Evolutionary conservation across 2,888 invertebrate genomes (phyloP), one percentile per base, ranked within the genome.

Genomic region (Catocala fraxini): DNA sequence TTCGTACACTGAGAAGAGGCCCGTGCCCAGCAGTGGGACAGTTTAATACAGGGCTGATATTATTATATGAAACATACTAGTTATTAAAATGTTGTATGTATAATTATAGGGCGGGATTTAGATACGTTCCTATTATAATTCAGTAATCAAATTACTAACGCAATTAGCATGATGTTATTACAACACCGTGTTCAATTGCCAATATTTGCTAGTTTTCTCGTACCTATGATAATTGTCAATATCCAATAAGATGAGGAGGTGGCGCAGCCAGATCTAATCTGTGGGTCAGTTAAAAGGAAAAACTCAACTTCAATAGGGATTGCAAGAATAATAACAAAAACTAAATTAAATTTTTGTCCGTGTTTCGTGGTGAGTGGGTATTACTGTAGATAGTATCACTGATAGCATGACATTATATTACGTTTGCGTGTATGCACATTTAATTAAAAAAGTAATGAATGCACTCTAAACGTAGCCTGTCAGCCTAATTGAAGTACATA

Each of bases 181-280:
- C 25, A 25, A 25, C 25, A 4, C 35, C 15, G 59, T 39, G 13
- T 56, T 33, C 43, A 42, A 51, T 54, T 49, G 51, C 47, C 60
- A 65, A 51, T 57, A 34, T 56, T 53, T 59, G 43, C 34, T 43
- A 68, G 45, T 56, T 54, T 15, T 12, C 39, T 41, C 58, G 41
- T 51, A 53, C 45, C 43, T 56, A 48, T 56, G 52, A 57, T 59
- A 62, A 75, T 69, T 61, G 60, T 39, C 56, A 69, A 69, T 61
- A 69, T 63, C 63, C 34, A 62, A 35, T 51, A 12, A 35, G 51
- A 60, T 65, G 15, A 25, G 47, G 47, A 59, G 59, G 45, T 73
- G 68, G 48, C 43, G 45, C 47, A 43, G 47, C n/a, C 42, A 48
- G 53, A 65, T 57, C 58, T 48, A 34, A 76, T 76, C 56, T 73